Base-by-base conservation (phyloP, 2,888 invertebrate genomes). In the Lithophane leautieri region DNA sequence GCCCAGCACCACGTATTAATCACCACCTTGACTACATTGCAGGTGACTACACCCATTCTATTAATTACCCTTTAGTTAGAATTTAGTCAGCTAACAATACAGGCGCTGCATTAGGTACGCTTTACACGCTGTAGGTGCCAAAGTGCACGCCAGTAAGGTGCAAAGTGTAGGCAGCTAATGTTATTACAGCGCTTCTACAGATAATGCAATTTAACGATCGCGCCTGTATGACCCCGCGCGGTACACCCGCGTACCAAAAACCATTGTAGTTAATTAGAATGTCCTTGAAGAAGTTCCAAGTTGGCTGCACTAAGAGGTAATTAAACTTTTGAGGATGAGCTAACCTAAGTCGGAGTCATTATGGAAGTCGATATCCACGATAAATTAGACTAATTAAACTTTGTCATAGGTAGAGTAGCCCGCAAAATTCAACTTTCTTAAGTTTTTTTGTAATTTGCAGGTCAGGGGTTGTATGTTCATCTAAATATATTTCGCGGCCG, bases 131-230 rank as follows among this genome's bases (percentile, higher is more conserved):
- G 47, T 42, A 63, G 61, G 67, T 69, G 61, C 60, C 65, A 70
- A 76, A 84, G 82, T 78, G 80, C 79, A 70, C n/a, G 54, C 28
- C 73, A n/a, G n/a, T n/a, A n/a, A n/a, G n/a, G n/a, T n/a, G n/a
- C n/a, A 76, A n/a, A n/a, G n/a, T 78, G 76, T 84, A 69, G 65
- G 25, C n/a, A 42, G 34, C 34, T 80, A 82, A 84, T 67, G 34
- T 58, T 40, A 52, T 81, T 78, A 75, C 25, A 28, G 42, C 22
- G 65, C 67, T 79, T 65, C 75, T 60, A 73, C 62, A 65, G n/a
- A 54, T 71, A 77, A 79, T 74, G 61, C 42, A 77, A 67, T 74
- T 62, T 76, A 34, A 58, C 65, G 60, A 47, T 22, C 52, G 12
- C 66, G 22, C 69, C n/a, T n/a, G n/a, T n/a, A n/a, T n/a, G n/a